Base-by-base conservation (phyloP, 2,888 invertebrate species). In the Drosophila lutescens region DNA sequence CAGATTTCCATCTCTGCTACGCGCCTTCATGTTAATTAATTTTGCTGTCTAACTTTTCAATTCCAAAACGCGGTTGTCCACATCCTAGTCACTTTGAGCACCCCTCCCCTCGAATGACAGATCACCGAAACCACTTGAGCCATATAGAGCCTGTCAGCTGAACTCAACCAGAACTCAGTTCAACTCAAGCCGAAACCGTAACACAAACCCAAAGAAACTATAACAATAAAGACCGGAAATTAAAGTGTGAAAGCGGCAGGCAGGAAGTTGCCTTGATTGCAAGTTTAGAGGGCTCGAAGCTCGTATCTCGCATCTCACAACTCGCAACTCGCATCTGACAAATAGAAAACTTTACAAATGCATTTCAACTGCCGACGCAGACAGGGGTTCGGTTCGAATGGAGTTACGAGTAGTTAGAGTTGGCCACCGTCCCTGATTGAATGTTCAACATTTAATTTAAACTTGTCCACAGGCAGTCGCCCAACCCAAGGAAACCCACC, bases 181-280 rank as follows among this genome's bases (percentile, higher is more conserved):
- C 62, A 71, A 63, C 73, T 58, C 49, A 57, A 63, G 49, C 65
- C 49, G 38, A 58, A 80, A 71, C 67, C 53, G 61, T 60, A 70
- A 71, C 72, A 72, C 20, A 63, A 56, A 69, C 81, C 53, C 51
- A 57, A 63, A 77, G 77, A 54, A 87, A 85, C 79, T 88, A 86
- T 84, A 74, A 88, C 84, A 84, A 84, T 83, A 88, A 86, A 72
- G 80, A 86, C 84, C 85, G 89, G 85, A 86, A 79, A 86, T 86
- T 85, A 86, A 89, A 84, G 89, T 89, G 87, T 89, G 87, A 84
- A 89, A 84, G 80, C 51, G 71, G 44, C 77, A 83, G 80, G 79
- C 79, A 86, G 85, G 88, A 88, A 86, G 87, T 77, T 80, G 84
- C 79, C 73, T 84, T 88, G 88, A 88, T 85, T 85, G 80, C 87